Conservation (phyloP, 2,113 vertebrate genomes). For the Dasyornis broadbenti region DNA sequence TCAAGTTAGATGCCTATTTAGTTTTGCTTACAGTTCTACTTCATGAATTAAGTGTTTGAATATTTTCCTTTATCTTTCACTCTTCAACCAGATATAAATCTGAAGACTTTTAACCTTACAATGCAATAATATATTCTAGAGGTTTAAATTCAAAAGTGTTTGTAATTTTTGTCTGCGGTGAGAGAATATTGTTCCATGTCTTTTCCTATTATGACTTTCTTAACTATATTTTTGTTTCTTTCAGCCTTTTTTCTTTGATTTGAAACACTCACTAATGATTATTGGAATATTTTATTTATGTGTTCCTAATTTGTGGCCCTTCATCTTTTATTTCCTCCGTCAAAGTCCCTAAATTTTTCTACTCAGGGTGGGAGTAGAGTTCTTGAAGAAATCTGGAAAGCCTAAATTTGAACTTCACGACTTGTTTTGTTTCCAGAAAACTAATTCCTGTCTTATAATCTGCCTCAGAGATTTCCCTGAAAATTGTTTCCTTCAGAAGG, state of each 20-base stretch:
- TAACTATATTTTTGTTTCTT: background rate
- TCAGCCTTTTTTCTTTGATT: slow-evolving; percentile 11
- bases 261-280: slow-evolving; percentile 39
- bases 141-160: background rate
- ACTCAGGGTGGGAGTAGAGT: slow-evolving; percentile 32
- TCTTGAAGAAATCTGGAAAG: slow-evolving; percentile 57
- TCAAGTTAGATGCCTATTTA: background rate
- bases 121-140: background rate
- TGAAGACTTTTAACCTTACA: background rate
- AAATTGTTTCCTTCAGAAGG: background rate
- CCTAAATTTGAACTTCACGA: slow-evolving; percentile 24
- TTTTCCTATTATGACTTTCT: background rate
- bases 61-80: background rate
- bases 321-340: slow-evolving; percentile 10
- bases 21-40: background rate
- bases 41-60: background rate
- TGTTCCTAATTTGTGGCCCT: slow-evolving; percentile 37
- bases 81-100: background rate
- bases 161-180: background rate
- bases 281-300: slow-evolving; percentile 34
- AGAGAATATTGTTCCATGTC: background rate
- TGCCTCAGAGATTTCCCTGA: background rate
- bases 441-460: background rate
- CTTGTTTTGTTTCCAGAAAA: slow-evolving; percentile 33
- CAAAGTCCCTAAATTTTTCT: slow-evolving; percentile 17